Base-by-base conservation (phyloP, 2,113 vertebrate genomes). In the Polyodon spathula region DNA sequence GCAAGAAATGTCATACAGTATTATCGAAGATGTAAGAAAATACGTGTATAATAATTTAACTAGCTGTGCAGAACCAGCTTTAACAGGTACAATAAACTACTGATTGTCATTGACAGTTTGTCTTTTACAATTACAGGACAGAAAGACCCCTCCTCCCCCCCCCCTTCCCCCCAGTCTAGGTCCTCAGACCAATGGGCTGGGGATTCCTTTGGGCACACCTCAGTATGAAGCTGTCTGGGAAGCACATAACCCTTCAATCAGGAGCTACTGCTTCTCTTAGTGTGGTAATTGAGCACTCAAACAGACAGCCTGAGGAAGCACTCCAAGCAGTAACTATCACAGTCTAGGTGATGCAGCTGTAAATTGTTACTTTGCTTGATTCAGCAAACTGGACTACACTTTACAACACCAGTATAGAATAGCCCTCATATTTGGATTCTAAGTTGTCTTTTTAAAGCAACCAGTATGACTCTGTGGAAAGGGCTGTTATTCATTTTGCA, bases 401-500 rank as follows among this genome's bases (percentile, higher is more conserved):
- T 51, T 40, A 41, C 37, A 37, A 39, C 6, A 11, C 40, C 44
- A 50, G 46, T 15, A 65, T n/a, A 58, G 51, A 69, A 61, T 8
- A 69, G 62, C 59, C 62, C 63, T 59, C 40, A 56, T 6, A 56
- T 54, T 58, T 64, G 60, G 57, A 60, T 58, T 62, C 42, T 39
- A 39, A 59, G 9, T 48, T 43, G 61, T 52, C 46, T 16, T 48
- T 41, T 54, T 27, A 57, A 66, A 60, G 68, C 46, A 3, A 41
- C 50, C 60, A 86, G 71, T 75, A 84, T 71, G 82, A 68, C 53
- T 62, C 37, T 70, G 63, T 76, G 77, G 70, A 63, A 63, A 64
- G 68, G 74, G 71, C 54, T 63, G 6, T 59, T 81, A 39, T 76
- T 88, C 60, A 71, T 88, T 56, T 71, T 82, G 76, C 84, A 84